Evolutionary conservation across 2,113 vertebrate genomes (phyloP).

Genomic region (Bufo gargarizans): DNA sequence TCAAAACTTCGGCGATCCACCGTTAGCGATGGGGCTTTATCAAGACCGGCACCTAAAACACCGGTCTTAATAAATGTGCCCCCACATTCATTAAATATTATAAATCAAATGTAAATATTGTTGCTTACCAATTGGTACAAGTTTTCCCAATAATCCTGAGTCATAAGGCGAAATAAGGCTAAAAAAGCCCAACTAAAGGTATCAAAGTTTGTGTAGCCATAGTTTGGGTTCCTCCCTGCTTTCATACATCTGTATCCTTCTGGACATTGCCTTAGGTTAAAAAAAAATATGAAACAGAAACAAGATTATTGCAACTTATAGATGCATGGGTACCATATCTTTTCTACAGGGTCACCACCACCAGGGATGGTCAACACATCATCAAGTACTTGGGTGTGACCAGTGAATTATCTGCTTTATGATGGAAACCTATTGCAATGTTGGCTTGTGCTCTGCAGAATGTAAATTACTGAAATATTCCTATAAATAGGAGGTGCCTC

Average conservation of each 20-base stretch:
- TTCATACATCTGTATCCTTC: constrained; percentile 96
- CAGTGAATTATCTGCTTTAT: not conserved
- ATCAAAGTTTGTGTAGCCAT: constrained; percentile 97
- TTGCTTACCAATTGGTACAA: constrained; percentile 90
- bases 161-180: constrained; percentile 98
- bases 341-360: not conserved
- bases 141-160: constrained; percentile 99
- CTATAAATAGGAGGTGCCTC: not conserved
- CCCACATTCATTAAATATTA: not conserved
- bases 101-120: not conserved
- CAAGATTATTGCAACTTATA: not conserved
- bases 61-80: no score
- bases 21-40: no score
- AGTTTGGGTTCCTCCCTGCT: constrained; percentile 95
- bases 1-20: no score
- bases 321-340: not conserved
- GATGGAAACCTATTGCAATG: not conserved
- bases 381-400: not conserved
- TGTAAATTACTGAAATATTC: not conserved
- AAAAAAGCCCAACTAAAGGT: constrained; percentile 98
- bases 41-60: no score
- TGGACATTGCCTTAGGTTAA: constrained; percentile 83
- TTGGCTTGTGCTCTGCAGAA: not conserved
- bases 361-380: not conserved
- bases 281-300: not conserved